Evolutionary conservation across 2,797 vertebrate genomes (phyloP).

Genomic region (Heteromormyrus szaboi): DNA sequence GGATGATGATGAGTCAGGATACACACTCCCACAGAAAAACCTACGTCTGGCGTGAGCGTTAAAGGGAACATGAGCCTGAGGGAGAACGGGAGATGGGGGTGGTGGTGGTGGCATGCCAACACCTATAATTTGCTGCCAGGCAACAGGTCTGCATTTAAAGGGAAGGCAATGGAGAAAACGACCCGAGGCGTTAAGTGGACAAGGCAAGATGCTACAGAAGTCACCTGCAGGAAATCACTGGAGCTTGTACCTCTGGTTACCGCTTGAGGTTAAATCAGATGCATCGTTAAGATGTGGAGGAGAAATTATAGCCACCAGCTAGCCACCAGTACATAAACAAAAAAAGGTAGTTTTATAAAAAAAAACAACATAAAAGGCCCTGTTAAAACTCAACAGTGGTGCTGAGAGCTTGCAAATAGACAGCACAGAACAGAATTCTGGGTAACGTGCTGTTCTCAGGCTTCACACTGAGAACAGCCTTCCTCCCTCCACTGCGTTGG

Average conservation of each 20-base stretch:
- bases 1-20: slow-evolving; percentile 41
- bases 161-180: background rate
- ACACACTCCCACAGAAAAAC: slow-evolving; percentile 41
- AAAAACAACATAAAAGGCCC: background rate
- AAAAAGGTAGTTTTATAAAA: background rate
- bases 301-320: background rate
- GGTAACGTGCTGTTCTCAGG: background rate
- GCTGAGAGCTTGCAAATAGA: background rate
- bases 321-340: background rate
- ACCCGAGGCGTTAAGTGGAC: background rate
- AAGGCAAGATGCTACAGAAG: background rate
- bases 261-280: background rate
- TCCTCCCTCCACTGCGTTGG: background rate
- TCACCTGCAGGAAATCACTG: background rate
- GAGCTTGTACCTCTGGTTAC: background rate
- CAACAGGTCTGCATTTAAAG: background rate
- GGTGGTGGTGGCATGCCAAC: background rate
- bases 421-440: background rate
- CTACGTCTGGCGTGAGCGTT: slow-evolving; percentile 24
- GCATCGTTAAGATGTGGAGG: background rate
- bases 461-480: background rate
- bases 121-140: slow-evolving; percentile 12
- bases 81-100: background rate
- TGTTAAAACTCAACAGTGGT: background rate
- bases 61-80: background rate